Evolutionary conservation across 92 coral and sea anemone genomes (phyloP).

Genomic region (Parazoanthus swiftii): DNA sequence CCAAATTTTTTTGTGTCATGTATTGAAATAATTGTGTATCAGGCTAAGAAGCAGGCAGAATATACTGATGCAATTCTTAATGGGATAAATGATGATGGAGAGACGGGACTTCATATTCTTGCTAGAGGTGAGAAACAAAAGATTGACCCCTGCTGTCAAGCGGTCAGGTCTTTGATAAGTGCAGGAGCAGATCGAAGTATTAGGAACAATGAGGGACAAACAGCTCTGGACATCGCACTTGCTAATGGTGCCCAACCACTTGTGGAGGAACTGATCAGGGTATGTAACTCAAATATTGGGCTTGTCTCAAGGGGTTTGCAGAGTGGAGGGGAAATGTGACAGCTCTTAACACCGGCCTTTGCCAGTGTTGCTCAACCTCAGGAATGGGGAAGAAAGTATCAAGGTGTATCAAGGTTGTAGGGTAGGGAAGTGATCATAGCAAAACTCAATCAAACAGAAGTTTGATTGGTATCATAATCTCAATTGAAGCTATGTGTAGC

Average conservation of each 20-base stretch:
- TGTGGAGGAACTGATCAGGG: constrained; percentile 37
- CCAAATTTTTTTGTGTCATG: constrained; percentile 90
- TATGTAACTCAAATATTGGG: constrained; percentile 26
- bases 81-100: constrained; percentile 94
- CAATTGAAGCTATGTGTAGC: no score
- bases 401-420: constrained; percentile 49
- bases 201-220: constrained; percentile 55
- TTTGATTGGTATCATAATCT: no score
- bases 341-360: neutral
- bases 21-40: constrained; percentile 84
- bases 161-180: constrained; percentile 75
- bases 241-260: neutral
- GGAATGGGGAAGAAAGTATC: no score
- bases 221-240: neutral
- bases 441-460: no score
- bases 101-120: constrained; percentile 88
- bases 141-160: constrained; percentile 91
- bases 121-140: constrained; percentile 88
- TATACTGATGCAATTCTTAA: constrained; percentile 77
- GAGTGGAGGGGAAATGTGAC: no score
- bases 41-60: constrained; percentile 83
- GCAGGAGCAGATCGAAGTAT: constrained; percentile 97
- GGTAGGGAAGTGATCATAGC: no score
- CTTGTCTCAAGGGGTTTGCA: neutral
- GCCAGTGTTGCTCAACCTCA: neutral